Conservation (phyloP, 1,140 invertebrate species). For the Magallana ariakensis region DNA sequence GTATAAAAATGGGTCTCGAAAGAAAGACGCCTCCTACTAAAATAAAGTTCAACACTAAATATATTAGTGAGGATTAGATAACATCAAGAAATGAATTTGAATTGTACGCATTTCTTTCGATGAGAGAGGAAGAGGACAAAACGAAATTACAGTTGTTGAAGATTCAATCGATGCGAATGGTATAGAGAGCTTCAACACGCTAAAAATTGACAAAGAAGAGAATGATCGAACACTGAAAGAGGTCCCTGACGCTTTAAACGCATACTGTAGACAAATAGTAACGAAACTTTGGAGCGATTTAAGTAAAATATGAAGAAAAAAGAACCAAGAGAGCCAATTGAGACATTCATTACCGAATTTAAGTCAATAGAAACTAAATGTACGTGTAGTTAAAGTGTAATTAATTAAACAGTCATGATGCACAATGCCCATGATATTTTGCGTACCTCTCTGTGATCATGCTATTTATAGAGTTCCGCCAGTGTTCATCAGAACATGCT, state of each 20-base stretch:
- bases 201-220: neutral
- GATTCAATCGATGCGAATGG: neutral
- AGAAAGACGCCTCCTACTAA: no score
- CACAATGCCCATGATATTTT: no score
- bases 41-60: no score
- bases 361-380: neutral
- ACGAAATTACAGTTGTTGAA: conserved; percentile 2
- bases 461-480: no score
- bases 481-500: no score
- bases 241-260: neutral
- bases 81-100: conserved; percentile 33
- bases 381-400: neutral
- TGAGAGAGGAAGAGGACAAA: neutral
- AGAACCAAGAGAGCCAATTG: neutral
- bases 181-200: neutral
- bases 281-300: conserved; percentile 36
- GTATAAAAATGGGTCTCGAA: no score
- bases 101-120: neutral
- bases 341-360: neutral
- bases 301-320: conserved; percentile 17
- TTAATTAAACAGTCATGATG: no score
- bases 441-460: no score
- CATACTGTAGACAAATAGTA: conserved; percentile 18
- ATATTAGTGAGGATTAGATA: neutral
- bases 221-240: neutral